Evolutionary conservation across 2,113 vertebrate species (phyloP), one percentile per base, ranked within the genome.

Genomic region (Melanerpes aurifrons): DNA sequence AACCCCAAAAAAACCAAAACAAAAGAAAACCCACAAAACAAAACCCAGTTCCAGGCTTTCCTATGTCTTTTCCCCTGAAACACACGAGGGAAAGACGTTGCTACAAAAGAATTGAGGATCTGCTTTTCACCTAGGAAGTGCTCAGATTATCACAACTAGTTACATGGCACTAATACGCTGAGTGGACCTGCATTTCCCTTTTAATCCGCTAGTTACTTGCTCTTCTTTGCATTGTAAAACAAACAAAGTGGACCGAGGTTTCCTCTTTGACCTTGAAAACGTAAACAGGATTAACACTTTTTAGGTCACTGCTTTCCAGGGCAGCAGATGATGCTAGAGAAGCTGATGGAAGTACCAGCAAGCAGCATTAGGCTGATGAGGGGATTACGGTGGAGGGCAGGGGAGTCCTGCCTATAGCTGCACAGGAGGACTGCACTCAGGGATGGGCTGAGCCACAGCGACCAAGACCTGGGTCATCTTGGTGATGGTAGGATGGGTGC

Each of bases 271-370:
- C 97, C 92, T 96, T 97, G 96, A 93, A 84, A 91, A 94, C 25
- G 62, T 92, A 95, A 95, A 96, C 73, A 82, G 63, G 92, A 96
- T 97, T 97, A 97, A 78, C 70, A 90, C 68, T 93, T 96, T 97
- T 83, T 95, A 97, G 95, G 94, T 96, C 93, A 96, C 20, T 50
- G 88, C 87, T 83, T 90, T 87, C 86, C 64, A 61, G 91, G 90
- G 90, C 88, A 90, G 77, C 91, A 87, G 94, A 84, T 31, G 92
- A 92, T 92, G 96, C 79, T 62, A 48, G 37, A 80, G 56, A 89
- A 92, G 87, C 71, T 82, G 94, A 96, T 66, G 50, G 80, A 87
- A 93, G 85, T 45, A 69, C 40, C 85, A 57, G 75, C 29, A 4
- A 95, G 73, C 62, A 58, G 86, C 80, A 47, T 78, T 78, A 58